Conservation (phyloP, 2,888 invertebrate genomes). For the Galerucella nymphaeae region DNA sequence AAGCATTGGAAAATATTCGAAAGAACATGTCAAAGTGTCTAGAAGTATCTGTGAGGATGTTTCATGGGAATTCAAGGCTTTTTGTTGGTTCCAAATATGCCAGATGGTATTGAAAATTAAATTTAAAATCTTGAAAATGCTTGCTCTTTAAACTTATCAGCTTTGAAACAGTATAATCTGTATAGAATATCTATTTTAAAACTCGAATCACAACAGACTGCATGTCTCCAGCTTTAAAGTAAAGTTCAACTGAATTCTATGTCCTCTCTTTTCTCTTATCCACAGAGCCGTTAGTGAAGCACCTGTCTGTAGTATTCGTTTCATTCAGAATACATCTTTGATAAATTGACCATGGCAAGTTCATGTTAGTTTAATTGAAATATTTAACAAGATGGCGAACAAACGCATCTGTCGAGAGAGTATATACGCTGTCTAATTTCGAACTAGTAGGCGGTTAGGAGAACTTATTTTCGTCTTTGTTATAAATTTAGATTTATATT, state of each 20-base stretch:
- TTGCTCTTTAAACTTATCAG: too few species aligned
- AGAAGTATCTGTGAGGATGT: too few species aligned
- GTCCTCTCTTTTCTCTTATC: neutral
- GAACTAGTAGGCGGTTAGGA: slow-evolving; percentile 9
- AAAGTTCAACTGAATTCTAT: slow-evolving; percentile 13
- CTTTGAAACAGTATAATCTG: neutral
- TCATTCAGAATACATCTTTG: slow-evolving; percentile 26
- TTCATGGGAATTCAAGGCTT: too few species aligned
- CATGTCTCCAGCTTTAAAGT: slow-evolving; percentile 13
- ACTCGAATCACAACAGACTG: neutral
- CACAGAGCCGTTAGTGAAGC: slow-evolving; percentile 14
- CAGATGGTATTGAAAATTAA: too few species aligned
- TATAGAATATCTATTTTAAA: slow-evolving; percentile 1
- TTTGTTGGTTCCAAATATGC: too few species aligned
- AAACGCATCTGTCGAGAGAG: neutral
- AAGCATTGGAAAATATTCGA: too few species aligned
- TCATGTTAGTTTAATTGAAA: slow-evolving; percentile 25
- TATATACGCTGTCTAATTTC: slow-evolving; percentile 3
- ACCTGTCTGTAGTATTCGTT: slow-evolving; percentile 21
- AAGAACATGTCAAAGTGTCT: too few species aligned
- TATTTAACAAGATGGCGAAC: neutral
- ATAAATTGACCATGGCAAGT: slow-evolving; percentile 25
- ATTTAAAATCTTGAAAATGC: too few species aligned
- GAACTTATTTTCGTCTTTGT: slow-evolving; percentile 14
- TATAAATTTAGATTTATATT: slow-evolving; percentile 5